Evolutionary conservation across 2,113 vertebrate species (phyloP), one percentile per base, ranked within the genome.

Genomic region (Meleagris gallopavo): DNA sequence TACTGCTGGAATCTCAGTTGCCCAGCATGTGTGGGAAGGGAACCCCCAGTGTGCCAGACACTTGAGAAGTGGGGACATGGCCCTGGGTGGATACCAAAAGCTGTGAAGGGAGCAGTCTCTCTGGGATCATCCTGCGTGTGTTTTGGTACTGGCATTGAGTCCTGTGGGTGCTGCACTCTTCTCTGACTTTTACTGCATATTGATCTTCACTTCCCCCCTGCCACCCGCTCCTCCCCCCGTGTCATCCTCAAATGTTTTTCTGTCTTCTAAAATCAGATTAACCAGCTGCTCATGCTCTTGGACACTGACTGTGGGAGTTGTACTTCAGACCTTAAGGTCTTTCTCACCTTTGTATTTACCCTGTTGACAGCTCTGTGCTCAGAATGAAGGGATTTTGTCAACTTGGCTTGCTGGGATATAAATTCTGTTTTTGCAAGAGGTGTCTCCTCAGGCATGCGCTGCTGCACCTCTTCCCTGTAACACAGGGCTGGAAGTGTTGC

Each of bases 231-330:
- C n/a, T n/a, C n/a, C n/a, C n/a, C n/a, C 66, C 11, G 2, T 62
- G 76, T 40, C 88, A 75, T 45, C 57, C 73, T 86, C 85, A 83
- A 58, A 90, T 88, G 76, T 84, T 94, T 91, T 93, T 90, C 92
- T 83, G 90, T 70, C 61, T 81, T 70, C 61, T 86, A 65, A 92
- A 95, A 94, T 91, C 83, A 58, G 92, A 93, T 96, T 97, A 94
- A 82, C 65, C 92, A 95, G 90, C 55, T 95, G 89, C 69, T 95
- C 62, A 20, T 34, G 62, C 74, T 90, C 52, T 92, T 74, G 60
- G 75, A 73, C 70, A 58, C 83, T 45, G 34, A 54, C 60, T 88
- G 45, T 55, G 38, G 55, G 79, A 65, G 94, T 52, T 52, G 40
- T 73, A 40, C 71, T 79, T 72, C 78, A 94, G 48, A 48, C 22